Conservation (phyloP, 1,140 invertebrate species). For the Zaprionus taronus region DNA sequence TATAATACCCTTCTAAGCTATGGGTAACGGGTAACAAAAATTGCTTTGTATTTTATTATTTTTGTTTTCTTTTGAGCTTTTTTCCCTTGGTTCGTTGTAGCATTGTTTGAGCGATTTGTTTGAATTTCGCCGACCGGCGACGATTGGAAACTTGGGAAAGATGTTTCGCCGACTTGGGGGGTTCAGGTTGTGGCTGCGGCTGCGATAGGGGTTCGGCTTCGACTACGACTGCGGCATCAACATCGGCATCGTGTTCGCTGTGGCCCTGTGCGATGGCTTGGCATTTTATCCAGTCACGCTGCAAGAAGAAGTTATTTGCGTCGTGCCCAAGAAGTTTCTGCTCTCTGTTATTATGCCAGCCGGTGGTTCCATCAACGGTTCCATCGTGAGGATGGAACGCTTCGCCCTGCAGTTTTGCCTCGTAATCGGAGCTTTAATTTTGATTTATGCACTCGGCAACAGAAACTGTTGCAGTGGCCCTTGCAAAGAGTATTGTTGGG, state of each 20-base stretch:
- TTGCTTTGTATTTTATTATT: slow-evolving; percentile 56
- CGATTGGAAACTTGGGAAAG: slow-evolving; percentile 66
- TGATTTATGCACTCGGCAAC: slow-evolving; percentile 74
- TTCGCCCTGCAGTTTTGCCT: slow-evolving; percentile 59
- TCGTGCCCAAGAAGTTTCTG: slow-evolving; percentile 67
- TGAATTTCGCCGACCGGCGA: slow-evolving; percentile 70
- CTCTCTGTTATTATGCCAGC: slow-evolving; percentile 78
- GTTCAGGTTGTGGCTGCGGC: background rate
- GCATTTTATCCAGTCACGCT: slow-evolving; percentile 76
- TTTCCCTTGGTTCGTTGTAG: slow-evolving; percentile 49
- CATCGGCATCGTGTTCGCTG: background rate
- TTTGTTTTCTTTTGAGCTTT: slow-evolving; percentile 33
- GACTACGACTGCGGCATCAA: background rate
- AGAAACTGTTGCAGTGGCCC: slow-evolving; percentile 53
- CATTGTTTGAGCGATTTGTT: slow-evolving; percentile 82
- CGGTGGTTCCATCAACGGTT: slow-evolving; percentile 70
- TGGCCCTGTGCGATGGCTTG: slow-evolving; percentile 16
- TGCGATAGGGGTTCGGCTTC: background rate
- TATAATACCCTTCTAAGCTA: too few relatives aligned
- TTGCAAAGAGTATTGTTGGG: background rate
- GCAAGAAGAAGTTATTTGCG: slow-evolving; percentile 73
- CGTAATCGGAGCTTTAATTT: slow-evolving; percentile 62
- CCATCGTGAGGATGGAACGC: slow-evolving; percentile 34
- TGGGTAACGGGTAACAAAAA: slow-evolving; percentile 19
- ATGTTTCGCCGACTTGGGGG: slow-evolving; percentile 49